Percentiles rank a stretch among this genome's conserved stretches.
These are phyloP conservation scores for Artibeus lituratus DNA, from an alignment of 2,797 vertebrate genomes.

Conservation along the genomic window DNA sequence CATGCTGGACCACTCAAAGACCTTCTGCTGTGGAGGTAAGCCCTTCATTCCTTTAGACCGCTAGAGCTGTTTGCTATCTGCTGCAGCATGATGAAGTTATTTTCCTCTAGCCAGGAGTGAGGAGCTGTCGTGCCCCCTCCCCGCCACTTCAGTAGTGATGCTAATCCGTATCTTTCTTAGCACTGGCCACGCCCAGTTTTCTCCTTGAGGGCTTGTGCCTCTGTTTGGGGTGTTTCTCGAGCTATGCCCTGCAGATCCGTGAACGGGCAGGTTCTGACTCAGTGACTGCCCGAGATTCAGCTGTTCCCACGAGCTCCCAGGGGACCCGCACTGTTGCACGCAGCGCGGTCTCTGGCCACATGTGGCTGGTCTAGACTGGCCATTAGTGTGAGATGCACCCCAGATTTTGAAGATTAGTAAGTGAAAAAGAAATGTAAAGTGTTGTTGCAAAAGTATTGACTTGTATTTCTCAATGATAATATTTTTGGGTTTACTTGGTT, in stretches of 20 bases:
- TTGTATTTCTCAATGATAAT: neutral
- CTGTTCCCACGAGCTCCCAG: neutral
- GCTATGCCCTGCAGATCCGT: neutral
- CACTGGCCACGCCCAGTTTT: neutral
- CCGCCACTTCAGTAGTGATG: neutral
- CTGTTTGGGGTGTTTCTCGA: neutral
- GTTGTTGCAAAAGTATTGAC: neutral
- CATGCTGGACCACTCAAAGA: neutral
- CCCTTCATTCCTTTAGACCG: neutral
- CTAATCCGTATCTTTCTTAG: neutral
- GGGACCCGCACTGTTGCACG: accelerated
- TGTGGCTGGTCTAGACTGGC: neutral
- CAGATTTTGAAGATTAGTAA: neutral
- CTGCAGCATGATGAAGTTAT: neutral
- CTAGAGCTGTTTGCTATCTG: neutral
- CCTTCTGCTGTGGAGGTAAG: neutral
- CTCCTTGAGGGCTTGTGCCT: neutral
- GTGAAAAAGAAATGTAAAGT: neutral
- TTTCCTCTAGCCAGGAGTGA: neutral
- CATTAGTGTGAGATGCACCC: neutral
- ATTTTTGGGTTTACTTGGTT: neutral
- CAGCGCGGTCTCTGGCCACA: accelerated
- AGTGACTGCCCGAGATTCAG: neutral
- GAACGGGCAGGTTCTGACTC: neutral
- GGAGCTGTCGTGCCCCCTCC: neutral